Evolutionary conservation across 2,113 vertebrate genomes (phyloP).

Genomic region (Rattus rattus): DNA sequence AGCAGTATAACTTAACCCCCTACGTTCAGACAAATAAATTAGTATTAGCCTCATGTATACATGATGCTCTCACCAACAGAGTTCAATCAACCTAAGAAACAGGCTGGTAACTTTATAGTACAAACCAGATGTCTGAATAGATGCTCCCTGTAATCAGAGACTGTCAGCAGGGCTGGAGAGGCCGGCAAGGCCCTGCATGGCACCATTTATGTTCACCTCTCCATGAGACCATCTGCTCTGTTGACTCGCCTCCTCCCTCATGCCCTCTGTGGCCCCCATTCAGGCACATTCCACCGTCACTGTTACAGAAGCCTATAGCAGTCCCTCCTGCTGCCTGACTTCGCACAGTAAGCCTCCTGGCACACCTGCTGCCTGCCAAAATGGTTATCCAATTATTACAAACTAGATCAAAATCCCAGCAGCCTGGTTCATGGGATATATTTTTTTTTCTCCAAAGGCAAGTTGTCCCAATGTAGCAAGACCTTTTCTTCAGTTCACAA

Average conservation of each 20-base stretch:
- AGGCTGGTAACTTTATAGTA: constrained; percentile 59
- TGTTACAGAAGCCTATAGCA: neutral
- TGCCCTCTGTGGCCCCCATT: neutral
- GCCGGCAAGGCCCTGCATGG: neutral
- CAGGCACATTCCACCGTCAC: neutral
- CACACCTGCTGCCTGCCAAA: neutral
- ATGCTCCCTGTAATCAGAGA: constrained; percentile 11
- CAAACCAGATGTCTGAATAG: constrained; percentile 43
- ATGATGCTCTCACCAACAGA: constrained; percentile 49
- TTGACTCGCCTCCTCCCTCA: neutral
- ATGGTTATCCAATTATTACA: neutral
- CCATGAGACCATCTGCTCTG: neutral
- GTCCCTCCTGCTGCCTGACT: neutral
- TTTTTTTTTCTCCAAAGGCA: neutral
- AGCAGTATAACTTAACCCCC: constrained; percentile 16
- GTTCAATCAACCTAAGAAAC: constrained; percentile 64
- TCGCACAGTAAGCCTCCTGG: neutral
- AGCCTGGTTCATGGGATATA: neutral
- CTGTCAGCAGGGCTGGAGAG: neutral
- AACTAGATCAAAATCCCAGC: neutral
- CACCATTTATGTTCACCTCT: neutral
- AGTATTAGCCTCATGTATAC: constrained; percentile 53
- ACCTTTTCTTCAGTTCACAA: neutral
- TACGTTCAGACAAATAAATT: constrained; percentile 62
- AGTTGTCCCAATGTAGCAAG: neutral